Evolutionary conservation across 2,888 invertebrate genomes (phyloP).

Genomic region (Latrodectus elegans): DNA sequence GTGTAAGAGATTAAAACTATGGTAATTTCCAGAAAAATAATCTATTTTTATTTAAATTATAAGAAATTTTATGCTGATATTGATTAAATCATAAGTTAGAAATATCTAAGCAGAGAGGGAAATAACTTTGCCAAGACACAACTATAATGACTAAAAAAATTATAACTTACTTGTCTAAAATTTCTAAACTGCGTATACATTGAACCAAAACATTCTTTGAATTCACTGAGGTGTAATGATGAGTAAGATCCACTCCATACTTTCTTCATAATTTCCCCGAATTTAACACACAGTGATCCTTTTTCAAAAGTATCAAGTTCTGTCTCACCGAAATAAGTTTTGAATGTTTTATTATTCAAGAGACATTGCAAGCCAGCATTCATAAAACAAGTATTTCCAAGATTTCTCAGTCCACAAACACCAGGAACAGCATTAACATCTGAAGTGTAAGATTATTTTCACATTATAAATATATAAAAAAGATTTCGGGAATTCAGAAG

Average conservation of each 20-base stretch:
- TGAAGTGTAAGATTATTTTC: neutral
- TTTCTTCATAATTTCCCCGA: slow-evolving; percentile 78
- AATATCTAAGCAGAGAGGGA: no score
- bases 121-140: neutral
- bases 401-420: slow-evolving; percentile 79
- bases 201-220: slow-evolving; percentile 79
- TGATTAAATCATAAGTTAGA: no score
- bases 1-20: no score
- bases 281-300: slow-evolving; percentile 77
- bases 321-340: slow-evolving; percentile 77
- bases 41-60: no score
- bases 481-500: no score
- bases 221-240: slow-evolving; percentile 78
- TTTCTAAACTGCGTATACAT: slow-evolving; percentile 81
- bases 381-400: slow-evolving; percentile 79
- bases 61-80: no score
- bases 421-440: slow-evolving; percentile 74
- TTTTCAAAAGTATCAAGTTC: slow-evolving; percentile 69
- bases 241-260: slow-evolving; percentile 80
- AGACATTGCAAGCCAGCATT: slow-evolving; percentile 79
- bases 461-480: no score
- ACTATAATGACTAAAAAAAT: neutral
- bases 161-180: slow-evolving; percentile 78
- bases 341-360: slow-evolving; percentile 78
- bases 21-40: no score